Evolutionary conservation across 2,888 invertebrate genomes (phyloP).

Genomic region (Limnephilus rhombicus): DNA sequence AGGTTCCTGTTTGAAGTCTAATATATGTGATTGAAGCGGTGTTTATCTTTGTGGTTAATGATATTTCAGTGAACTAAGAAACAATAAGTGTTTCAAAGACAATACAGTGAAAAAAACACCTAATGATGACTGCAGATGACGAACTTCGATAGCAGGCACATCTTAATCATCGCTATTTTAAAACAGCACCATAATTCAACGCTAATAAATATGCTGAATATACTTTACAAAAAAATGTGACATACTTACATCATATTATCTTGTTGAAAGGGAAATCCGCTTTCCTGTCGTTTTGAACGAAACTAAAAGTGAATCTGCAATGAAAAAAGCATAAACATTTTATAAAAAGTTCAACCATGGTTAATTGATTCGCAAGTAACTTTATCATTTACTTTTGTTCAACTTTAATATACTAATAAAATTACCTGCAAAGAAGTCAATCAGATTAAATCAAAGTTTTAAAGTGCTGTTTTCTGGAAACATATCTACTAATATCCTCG

Average conservation of each 20-base stretch:
- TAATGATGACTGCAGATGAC: slow-evolving; percentile 49
- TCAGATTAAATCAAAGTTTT: background rate
- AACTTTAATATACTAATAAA: background rate
- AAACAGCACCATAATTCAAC: background rate
- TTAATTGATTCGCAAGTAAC: background rate
- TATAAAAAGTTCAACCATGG: background rate
- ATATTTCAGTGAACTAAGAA: slow-evolving; percentile 3
- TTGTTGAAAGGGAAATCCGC: background rate
- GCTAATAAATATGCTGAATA: slow-evolving; percentile 5
- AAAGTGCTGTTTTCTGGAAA: background rate
- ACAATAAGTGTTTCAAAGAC: slow-evolving; percentile 3
- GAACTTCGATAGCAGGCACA: slow-evolving; percentile 57
- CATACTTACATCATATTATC: background rate
- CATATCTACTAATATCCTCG: background rate
- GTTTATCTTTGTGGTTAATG: background rate
- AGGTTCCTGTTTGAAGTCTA: slow-evolving; percentile 15
- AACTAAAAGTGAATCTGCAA: background rate
- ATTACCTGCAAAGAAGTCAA: background rate
- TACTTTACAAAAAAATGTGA: slow-evolving; percentile 31
- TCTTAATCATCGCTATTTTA: background rate
- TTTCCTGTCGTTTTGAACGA: background rate
- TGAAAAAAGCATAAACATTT: background rate
- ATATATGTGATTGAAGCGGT: slow-evolving; percentile 8
- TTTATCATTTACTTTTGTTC: background rate
- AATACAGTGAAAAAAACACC: background rate